Evolutionary conservation across 2,797 vertebrate species (phyloP), one percentile per base, ranked within the genome.

Genomic region (Sebastes taczanowskii): DNA sequence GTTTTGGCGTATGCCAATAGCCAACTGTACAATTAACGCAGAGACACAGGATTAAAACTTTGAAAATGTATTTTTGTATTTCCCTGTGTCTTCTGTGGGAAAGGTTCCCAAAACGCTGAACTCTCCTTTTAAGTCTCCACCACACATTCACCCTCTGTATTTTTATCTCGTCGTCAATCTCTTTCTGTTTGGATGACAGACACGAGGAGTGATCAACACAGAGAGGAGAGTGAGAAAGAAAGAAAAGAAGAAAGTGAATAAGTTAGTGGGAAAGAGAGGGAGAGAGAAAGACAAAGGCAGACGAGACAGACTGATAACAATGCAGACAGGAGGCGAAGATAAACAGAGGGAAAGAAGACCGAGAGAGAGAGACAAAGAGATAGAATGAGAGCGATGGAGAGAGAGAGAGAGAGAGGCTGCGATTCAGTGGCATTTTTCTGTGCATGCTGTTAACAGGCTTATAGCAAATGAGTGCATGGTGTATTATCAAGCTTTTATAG

Each of bases 391-490:
- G 56, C 20, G 52, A 76, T 11, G 22, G 63, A 46, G 27, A 62
- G 70, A 64, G 72, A 27, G 27, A 29, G 70, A 64, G 72, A 27
- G 27, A 29, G 74, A 81, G 77, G 32, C 71, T 71, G 80, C 78
- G 83, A 91, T 86, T 83, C 88, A 78, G 80, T 85, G 87, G 86
- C 69, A 82, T 92, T 93, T 92, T 91, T 84, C 77, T 56, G 71
- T 90, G 90, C 86, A 89, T 77, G 89, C 91, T 87, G 81, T 81
- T 94, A 94, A 94, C 88, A 93, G 93, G 94, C 91, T 94, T 94
- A 93, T 89, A 91, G 90, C 91, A 94, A 94, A 94, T 94, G 91
- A 93, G 91, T 91, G 90, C 92, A 94, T 60, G 94, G 90, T 89
- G 86, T 88, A 91, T 95, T 93, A 92, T 88, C 89, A 91, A 80